Conservation (phyloP, 2,888 invertebrate species). For the Monoplex corrugatus region DNA sequence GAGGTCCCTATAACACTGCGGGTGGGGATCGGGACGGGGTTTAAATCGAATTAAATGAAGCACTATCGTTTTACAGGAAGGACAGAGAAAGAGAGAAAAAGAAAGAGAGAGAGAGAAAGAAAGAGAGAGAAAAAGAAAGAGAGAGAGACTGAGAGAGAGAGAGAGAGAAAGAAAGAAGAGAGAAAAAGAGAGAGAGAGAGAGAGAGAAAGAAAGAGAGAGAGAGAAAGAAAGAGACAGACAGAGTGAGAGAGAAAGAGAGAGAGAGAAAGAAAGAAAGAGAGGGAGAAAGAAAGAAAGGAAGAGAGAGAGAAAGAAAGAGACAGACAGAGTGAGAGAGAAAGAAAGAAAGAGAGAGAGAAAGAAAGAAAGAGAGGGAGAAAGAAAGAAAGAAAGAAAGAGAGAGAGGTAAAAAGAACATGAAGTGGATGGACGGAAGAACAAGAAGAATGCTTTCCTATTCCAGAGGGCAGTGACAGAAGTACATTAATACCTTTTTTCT, state of each 20-base stretch:
- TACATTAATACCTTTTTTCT: too few relatives aligned
- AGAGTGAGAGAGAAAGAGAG: not conserved
- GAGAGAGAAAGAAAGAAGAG: not conserved
- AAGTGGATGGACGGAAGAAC: too few relatives aligned
- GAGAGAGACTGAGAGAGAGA: not conserved
- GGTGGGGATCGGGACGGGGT: not conserved
- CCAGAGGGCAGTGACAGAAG: too few relatives aligned
- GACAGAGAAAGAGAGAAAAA: not conserved
- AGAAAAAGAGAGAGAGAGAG: constrained; percentile 3
- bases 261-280: not conserved
- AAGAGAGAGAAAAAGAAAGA: not conserved
- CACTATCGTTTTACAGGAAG: not conserved
- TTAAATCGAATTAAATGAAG: too few relatives aligned
- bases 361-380: not conserved
- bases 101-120: too few relatives aligned
- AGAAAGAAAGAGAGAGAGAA: not conserved
- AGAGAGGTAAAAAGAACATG: not conserved
- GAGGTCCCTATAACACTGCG: constrained; percentile 70
- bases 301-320: not conserved
- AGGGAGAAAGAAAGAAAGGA: not conserved
- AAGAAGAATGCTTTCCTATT: too few relatives aligned
- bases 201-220: not conserved
- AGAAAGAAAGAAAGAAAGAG: not conserved
- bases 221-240: not conserved
- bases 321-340: not conserved